Base-by-base conservation (phyloP, 2,888 invertebrate genomes). In the Oxycera nigricornis region DNA sequence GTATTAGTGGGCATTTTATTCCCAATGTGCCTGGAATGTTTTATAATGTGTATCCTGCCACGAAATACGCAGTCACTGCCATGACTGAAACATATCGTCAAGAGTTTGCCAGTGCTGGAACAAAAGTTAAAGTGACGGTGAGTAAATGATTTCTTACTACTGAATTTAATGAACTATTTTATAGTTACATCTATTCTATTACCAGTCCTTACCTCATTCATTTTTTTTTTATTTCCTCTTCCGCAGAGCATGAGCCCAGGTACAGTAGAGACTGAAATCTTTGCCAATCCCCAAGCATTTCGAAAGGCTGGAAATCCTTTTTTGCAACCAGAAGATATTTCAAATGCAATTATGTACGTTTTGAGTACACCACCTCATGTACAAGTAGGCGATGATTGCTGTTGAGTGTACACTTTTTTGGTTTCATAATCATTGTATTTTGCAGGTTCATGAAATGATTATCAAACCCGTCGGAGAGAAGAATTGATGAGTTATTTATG, bases 391-490 rank as follows among this genome's bases (percentile, higher is more conserved):
- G 7, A 61, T 1, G 2, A n/a, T n/a, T n/a, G n/a, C n/a, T n/a
- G n/a, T 11, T n/a, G 3, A 46, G 14, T 2, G n/a, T n/a, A n/a
- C n/a, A 0, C 4, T 46, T n/a, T n/a, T n/a, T n/a, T n/a, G n/a
- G n/a, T n/a, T n/a, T 46, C 14, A 14, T 3, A 7, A 31, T 57
- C 4, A 7, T 14, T 22, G 2, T 9, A 30, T 14, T 26, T 76
- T 73, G 22, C 76, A 83, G 83, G 80, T 83, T 14, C 83, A 83
- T 72, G 82, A 84, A 61, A 80, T 83, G 24, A 83, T 79, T 22
- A 83, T 83, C 39, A 84, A 83, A 74, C 82, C 83, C 6, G 81
- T 83, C 75, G 84, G 83, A 4, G 84, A 83, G 78, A 82, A 82
- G 28, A 83, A 84, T 52, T 83, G 17, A 46, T n/a, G 46, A 7